Evolutionary conservation across 2,888 invertebrate species (phyloP), one percentile per base, ranked within the genome.

Genomic region (Latrodectus hesperus): DNA sequence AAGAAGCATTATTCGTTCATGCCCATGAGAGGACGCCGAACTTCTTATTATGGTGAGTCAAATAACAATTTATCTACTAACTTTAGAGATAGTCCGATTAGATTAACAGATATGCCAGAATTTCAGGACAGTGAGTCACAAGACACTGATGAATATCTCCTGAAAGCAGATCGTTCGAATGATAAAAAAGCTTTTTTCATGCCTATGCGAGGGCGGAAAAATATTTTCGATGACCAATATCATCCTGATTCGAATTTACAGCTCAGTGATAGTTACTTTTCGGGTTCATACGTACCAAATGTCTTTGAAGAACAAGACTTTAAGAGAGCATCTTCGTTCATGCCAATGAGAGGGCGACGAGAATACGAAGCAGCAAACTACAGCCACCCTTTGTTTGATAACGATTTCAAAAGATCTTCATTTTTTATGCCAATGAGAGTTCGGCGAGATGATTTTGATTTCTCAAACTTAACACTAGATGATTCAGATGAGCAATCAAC

Each of bases 21-120:
- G 77, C 82, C 87, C 12, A 82, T 88, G 77, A 88, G 82, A 52
- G 78, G 78, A 14, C 72, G 83, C n/a, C 51, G 73, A 73, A 78
- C 67, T 16, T 38, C 51, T n/a, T 38, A 38, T 38, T 38, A 38
- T 38, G 52, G 12, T 70, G 70, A 51, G 12, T 16, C 5, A 51
- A 12, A 38, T 38, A 11, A 11, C 38, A 38, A 67, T 9, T 65
- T 67, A 52, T 17, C 38, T 38, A 22, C 22, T 67, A 16, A 12
- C 17, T 38, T 16, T 12, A 16, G 77, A 52, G n/a, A n/a, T 64
- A 2, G 10, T 22, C 11, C 10, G n/a, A n/a, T 22, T 65, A 38
- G 77, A 51, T n/a, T 38, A 67, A 12, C n/a, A 51, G 52, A 26
- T 49, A n/a, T 5, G 26, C 6, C 17, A 38, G 38, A 60, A 49